Base-by-base conservation (phyloP, 2,113 vertebrate species). In the Axis porcinus region DNA sequence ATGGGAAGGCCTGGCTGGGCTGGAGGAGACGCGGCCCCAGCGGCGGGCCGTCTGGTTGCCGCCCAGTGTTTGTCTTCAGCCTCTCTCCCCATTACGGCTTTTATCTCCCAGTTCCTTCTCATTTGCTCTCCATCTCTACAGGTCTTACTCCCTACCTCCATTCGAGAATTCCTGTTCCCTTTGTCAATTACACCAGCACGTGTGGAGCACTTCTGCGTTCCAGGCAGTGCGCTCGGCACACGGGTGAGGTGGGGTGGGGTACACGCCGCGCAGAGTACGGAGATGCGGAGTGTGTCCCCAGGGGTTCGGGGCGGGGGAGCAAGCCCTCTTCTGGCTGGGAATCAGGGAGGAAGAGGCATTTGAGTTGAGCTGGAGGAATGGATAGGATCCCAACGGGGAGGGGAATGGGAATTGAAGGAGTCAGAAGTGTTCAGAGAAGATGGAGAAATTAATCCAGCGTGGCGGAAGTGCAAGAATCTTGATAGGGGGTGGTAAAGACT, bases 21-120 rank as follows among this genome's bases (percentile, higher is more conserved):
- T 3, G 12, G 21, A n/a, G 28, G 52, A 33, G 54, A 33, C 43
- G 6, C 0, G 0, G 82, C 36, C 60, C 30, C 2, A 25, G n/a
- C 40, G 13, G 28, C 13, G 7, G 47, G 30, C 84, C 17, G 13
- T 36, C 67, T 36, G 43, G 74, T 40, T 87, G n/a, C 67, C 12
- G 23, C 14, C 17, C 23, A 7, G 13, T 1, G 33, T 50, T 23
- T 23, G n/a, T 60, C 57, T 55, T 76, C 84, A n/a, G n/a, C 28
- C 36, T 17, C 7, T 60, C 74, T 25, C 19, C 54, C 30, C 40
- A 10, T 11, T 27, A 23, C 1, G 28, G 30, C 30, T 57, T 60
- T 70, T 36, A 54, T 50, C 30, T 86, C 82, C 36, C 82, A 3
- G 9, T 33, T 85, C n/a, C 54, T 92, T 90, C 58, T 43, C 62